Percentiles rank a stretch among this genome's conserved stretches.
phyloP scores from a whole-genome alignment of 2,797 vertebrate species.

The Coreius guichenoti region DNA sequence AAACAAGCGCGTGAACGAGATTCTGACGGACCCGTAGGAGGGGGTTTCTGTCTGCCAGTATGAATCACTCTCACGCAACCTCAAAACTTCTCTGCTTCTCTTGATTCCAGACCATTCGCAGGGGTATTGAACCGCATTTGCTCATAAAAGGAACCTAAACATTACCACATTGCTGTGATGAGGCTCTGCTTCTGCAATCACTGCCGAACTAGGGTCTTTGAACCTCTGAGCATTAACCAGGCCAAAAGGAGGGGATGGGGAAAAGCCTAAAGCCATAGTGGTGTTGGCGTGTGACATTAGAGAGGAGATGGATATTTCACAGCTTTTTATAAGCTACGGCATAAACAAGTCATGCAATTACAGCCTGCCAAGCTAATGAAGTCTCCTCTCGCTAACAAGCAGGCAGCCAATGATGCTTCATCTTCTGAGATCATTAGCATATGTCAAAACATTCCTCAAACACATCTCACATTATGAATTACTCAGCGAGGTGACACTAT shows the following conservation, averaged over 20 bases:
- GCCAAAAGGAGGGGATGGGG: conserved; percentile 10
- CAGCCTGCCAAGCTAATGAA: conserved; percentile 59
- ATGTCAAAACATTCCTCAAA: conserved; percentile 34
- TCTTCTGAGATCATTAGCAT: conserved; percentile 41
- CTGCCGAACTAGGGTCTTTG: conserved; percentile 3
- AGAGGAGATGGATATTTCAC: conserved; percentile 54
- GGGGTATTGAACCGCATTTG: background rate
- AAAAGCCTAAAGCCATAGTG: conserved; percentile 24
- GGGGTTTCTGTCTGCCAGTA: conserved; percentile 33
- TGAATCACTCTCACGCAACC: conserved; percentile 36
- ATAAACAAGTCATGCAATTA: conserved; percentile 69
- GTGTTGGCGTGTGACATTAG: conserved; percentile 39
- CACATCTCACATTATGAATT: conserved; percentile 22
- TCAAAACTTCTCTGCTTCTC: conserved; percentile 31
- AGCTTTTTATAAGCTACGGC: conserved; percentile 57
- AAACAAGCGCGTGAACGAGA: conserved; percentile 28
- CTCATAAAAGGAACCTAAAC: conserved; percentile 2
- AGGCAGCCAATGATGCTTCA: conserved; percentile 36
- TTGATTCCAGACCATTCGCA: conserved; percentile 16
- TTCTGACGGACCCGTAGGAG: conserved; percentile 7
- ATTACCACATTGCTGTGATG: conserved; percentile 1
- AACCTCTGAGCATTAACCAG: conserved; percentile 13
- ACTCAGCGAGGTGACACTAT: conserved; percentile 34
- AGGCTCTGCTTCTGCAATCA: conserved; percentile 11
- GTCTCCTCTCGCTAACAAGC: conserved; percentile 45